Conservation (phyloP, 2,888 invertebrate genomes). For the Conops quadrifasciatus region DNA sequence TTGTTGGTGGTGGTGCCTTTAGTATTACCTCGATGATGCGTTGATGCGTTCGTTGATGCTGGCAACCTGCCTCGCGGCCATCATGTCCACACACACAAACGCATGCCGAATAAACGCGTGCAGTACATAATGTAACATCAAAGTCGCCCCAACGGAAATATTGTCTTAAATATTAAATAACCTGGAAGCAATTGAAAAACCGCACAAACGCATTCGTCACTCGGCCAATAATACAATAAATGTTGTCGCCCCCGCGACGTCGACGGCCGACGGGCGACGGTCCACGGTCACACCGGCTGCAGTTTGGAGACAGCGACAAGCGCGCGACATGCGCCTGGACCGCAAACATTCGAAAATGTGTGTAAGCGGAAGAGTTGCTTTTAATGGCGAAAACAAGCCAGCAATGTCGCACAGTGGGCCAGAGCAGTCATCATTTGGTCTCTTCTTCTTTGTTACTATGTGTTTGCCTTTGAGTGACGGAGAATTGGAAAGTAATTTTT, state of each 20-base stretch:
- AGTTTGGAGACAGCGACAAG: neutral
- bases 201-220: slow-evolving; percentile 33
- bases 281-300: neutral
- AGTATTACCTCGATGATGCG: too few species aligned
- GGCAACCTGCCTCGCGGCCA: too few species aligned
- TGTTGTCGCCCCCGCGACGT: slow-evolving; percentile 6
- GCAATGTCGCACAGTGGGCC: neutral
- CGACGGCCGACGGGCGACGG: neutral
- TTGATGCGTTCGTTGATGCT: too few species aligned
- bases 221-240: slow-evolving; percentile 17
- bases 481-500: neutral
- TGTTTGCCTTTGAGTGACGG: neutral
- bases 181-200: slow-evolving; percentile 36
- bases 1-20: too few species aligned
- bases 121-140: neutral
- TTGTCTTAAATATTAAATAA: slow-evolving; percentile 42
- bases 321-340: slow-evolving; percentile 19
- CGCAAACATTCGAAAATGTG: slow-evolving; percentile 9
- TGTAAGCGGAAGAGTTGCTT: neutral
- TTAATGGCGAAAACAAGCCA: neutral
- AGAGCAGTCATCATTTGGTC: too few species aligned
- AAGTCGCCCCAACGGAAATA: slow-evolving; percentile 24
- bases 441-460: too few species aligned
- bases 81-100: too few species aligned
- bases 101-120: too few species aligned